These are phyloP conservation scores for Pollimyrus isidori DNA, from an alignment of 2,113 vertebrate genomes.

Conservation along the genomic window DNA sequence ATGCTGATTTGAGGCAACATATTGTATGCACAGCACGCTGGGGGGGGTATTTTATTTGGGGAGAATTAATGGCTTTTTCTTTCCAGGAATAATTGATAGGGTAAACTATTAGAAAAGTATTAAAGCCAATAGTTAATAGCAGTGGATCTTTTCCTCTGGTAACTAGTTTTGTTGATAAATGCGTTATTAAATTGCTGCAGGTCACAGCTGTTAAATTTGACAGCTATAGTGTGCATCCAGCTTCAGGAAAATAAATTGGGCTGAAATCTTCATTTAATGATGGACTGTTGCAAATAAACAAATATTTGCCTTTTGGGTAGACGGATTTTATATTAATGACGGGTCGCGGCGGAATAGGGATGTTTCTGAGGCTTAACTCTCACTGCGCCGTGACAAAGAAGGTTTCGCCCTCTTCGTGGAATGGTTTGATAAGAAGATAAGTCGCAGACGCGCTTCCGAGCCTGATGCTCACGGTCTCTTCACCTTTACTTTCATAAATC, in stretches of 20 bases:
- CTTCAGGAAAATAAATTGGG: background rate
- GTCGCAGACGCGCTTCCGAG: background rate
- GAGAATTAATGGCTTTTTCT: conserved; percentile 9
- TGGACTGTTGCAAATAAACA: background rate
- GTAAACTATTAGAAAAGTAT: background rate
- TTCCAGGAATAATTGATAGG: background rate
- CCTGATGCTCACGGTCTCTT: background rate
- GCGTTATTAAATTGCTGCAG: background rate
- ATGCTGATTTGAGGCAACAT: background rate
- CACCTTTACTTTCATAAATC: background rate
- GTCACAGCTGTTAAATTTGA: background rate
- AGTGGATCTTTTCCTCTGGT: background rate
- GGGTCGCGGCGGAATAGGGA: background rate
- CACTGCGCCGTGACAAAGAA: background rate
- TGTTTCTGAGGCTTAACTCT: background rate
- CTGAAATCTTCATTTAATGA: conserved; percentile 5
- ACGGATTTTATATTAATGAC: background rate
- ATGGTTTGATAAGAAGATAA: background rate
- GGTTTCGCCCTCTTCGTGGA: background rate
- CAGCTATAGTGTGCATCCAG: background rate
- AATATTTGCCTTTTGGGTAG: background rate
- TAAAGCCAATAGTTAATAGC: background rate
- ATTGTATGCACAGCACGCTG: background rate
- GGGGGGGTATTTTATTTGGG: background rate
- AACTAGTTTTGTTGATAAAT: conserved; percentile 1